Conservation (phyloP, 2,113 vertebrate species). For the Capreolus pygargus region DNA sequence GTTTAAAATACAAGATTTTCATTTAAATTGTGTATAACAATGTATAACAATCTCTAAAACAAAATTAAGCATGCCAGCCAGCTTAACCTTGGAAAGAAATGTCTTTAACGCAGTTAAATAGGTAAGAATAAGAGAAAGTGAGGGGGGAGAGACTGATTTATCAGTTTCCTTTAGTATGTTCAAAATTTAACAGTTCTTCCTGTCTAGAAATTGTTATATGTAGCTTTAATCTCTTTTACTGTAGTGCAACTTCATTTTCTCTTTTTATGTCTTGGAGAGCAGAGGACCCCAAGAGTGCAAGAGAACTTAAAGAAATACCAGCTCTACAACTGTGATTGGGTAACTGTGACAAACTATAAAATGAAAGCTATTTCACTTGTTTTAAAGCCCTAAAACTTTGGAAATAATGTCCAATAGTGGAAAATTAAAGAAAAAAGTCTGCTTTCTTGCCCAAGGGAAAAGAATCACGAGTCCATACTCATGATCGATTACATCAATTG, state of each 20-base stretch:
- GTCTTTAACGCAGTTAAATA: background rate
- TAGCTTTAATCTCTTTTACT: slow-evolving; percentile 54
- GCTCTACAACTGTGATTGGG: background rate
- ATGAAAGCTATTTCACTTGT: slow-evolving; percentile 27
- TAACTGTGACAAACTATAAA: slow-evolving; percentile 8
- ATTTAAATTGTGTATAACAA: background rate
- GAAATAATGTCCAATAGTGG: background rate
- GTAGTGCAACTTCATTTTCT: slow-evolving; percentile 38
- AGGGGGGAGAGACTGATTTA: background rate
- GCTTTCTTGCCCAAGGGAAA: slow-evolving; percentile 40
- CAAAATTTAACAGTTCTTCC: slow-evolving; percentile 33
- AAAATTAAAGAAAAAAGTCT: background rate
- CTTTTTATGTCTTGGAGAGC: slow-evolving; percentile 38
- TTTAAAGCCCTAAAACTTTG: slow-evolving; percentile 37
- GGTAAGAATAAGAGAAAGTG: background rate
- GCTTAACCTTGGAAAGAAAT: background rate
- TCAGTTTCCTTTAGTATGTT: background rate
- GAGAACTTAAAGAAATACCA: background rate
- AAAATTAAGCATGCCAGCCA: background rate
- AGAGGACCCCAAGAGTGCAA: slow-evolving; percentile 8
- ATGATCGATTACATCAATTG: slow-evolving; percentile 26
- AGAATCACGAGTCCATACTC: background rate
- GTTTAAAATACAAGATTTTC: background rate
- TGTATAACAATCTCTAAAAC: background rate
- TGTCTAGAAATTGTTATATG: slow-evolving; percentile 43